Evolutionary conservation across 2,888 invertebrate species (phyloP).

Genomic region (Drosophila ustulata): DNA sequence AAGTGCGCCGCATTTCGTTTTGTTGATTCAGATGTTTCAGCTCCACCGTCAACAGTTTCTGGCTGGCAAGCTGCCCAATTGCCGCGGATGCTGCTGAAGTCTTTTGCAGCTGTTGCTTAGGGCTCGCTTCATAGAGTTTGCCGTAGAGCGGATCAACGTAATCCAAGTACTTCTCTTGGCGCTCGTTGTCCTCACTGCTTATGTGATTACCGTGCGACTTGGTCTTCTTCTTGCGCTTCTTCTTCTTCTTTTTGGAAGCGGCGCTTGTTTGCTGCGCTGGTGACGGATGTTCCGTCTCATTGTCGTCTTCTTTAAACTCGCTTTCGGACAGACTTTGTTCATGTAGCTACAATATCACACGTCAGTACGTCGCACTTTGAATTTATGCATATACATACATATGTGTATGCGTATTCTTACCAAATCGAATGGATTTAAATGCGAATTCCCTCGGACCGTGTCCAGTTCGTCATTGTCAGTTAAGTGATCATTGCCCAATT

Average conservation of each 20-base stretch:
- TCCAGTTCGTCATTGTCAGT: constrained; percentile 86
- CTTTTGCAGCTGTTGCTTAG: constrained; percentile 57
- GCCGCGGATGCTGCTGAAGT: constrained; percentile 41
- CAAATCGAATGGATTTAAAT: constrained; percentile 90
- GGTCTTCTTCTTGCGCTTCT: constrained; percentile 87
- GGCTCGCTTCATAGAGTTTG: constrained; percentile 75
- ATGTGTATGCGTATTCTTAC: constrained; percentile 85
- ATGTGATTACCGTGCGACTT: constrained; percentile 86
- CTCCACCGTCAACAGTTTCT: constrained; percentile 88
- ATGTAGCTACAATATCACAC: constrained; percentile 85
- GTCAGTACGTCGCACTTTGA: not conserved
- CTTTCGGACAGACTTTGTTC: constrained; percentile 89
- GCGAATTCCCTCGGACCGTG: constrained; percentile 86
- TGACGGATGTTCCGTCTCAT: constrained; percentile 87
- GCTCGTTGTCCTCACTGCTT: constrained; percentile 88
- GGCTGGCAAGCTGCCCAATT: constrained; percentile 87
- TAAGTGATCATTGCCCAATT: constrained; percentile 85
- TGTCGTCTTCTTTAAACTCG: constrained; percentile 89
- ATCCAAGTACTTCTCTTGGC: constrained; percentile 81
- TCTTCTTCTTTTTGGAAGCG: constrained; percentile 88
- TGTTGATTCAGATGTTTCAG: constrained; percentile 91
- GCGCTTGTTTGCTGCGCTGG: constrained; percentile 85
- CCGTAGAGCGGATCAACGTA: constrained; percentile 82
- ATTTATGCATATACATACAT: not conserved
- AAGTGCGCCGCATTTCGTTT: constrained; percentile 92